A percentile compares a stretch with the other conserved stretches of the same genome.
Evolutionary conservation across 2,113 vertebrate genomes (phyloP).

Genomic region (Pedionomus torquatus): DNA sequence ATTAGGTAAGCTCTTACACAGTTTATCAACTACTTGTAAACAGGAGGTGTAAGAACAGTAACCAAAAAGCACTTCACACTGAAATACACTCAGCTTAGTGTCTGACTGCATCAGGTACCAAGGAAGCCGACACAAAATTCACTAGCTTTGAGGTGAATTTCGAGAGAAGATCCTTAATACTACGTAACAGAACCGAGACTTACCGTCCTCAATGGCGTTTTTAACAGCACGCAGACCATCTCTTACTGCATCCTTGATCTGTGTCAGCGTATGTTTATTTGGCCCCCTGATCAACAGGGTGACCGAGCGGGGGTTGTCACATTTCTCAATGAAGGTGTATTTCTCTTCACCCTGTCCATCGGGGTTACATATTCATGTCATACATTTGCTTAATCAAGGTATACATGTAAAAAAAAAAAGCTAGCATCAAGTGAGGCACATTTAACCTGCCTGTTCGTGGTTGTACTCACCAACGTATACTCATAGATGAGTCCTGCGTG

Average conservation of each 20-base stretch:
- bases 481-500: conserved; percentile 92
- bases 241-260: conserved; percentile 95
- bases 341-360: conserved; percentile 92
- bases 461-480: conserved; percentile 91
- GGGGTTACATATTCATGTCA: accelerated
- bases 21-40: neutral
- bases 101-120: neutral
- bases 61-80: neutral
- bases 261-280: conserved; percentile 94
- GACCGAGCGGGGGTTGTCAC: conserved; percentile 92
- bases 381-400: neutral
- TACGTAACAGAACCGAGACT: neutral
- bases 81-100: conserved; percentile 11
- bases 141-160: neutral
- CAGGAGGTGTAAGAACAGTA: neutral
- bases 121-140: conserved; percentile 9
- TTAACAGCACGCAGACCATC: conserved; percentile 95
- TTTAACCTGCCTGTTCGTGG: too few species aligned
- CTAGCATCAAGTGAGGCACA: accelerated
- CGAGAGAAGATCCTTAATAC: neutral
- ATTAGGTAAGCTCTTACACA: neutral
- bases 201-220: conserved; percentile 97
- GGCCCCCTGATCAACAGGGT: conserved; percentile 93
- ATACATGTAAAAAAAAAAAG: accelerated
- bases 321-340: conserved; percentile 95